Base-by-base conservation (phyloP, 2,888 invertebrate genomes). In the Drosophila pseudotalamancana region DNA sequence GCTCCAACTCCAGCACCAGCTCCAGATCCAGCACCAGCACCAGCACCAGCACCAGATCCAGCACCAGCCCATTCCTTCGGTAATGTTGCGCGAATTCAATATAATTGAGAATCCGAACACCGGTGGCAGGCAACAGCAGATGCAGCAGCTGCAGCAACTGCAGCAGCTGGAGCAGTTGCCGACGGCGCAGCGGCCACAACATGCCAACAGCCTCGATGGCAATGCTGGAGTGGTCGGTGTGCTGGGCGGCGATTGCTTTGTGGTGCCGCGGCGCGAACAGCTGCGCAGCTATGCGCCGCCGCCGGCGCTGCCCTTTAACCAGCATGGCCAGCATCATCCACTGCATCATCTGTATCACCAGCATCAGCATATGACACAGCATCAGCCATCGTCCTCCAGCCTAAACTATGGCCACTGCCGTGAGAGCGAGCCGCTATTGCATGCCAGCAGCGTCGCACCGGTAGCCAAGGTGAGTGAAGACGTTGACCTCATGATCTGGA, bases 51-150 rank as follows among this genome's bases (percentile, higher is more conserved):
- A 35, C 62, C 72, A 67, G 53, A 56, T 55, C 60, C 77, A 72
- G 51, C 63, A 70, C 63, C 87, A 80, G 63, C 43, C 76, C 92
- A 92, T 71, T 90, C 92, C 80, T 92, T 92, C 61, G 93, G 92
- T 86, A 93, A 93, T 93, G 77, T 92, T 90, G 75, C 90, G 91
- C 72, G 91, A 91, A 62, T 91, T 91, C 76, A 91, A 91, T 88
- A 91, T 91, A 66, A 91, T 90, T 81, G 91, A 91, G 78, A 91
- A 91, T 86, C 91, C 91, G 71, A 91, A 90, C 84, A 89, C 89
- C 77, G 90, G 88, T 74, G 89, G 89, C 84, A 88, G 89, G 80
- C 77, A 82, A 50, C 63, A 68, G 27, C 68, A 69, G 39, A 70
- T 72, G 46, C 86, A 87, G 32, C 85, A 42, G 42, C 19, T 79